Percentiles rank a stretch among this genome's conserved stretches.
Conservation (phyloP, 2,888 invertebrate genomes). For the Agrochola macilenta region DNA sequence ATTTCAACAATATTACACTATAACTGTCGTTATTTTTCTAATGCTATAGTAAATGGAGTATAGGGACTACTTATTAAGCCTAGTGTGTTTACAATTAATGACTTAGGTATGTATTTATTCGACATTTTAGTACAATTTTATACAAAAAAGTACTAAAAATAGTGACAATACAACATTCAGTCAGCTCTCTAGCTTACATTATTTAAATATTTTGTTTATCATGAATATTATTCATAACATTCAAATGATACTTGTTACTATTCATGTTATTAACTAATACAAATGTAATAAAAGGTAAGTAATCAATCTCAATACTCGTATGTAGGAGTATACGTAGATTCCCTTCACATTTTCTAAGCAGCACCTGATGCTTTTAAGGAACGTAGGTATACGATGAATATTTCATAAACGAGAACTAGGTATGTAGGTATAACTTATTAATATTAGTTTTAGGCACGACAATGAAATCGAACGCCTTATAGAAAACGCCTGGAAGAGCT, state of each 20-base stretch:
- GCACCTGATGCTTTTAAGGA: neutral
- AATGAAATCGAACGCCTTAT: neutral
- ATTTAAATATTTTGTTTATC: neutral
- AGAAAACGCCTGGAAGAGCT: no score
- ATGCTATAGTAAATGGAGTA: no score
- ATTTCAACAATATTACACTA: no score
- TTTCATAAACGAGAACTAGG: conserved; percentile 20
- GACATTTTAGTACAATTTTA: neutral
- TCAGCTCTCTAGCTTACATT: neutral
- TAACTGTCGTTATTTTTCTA: no score
- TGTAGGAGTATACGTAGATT: neutral
- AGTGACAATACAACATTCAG: neutral
- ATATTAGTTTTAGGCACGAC: neutral
- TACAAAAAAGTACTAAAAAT: neutral
- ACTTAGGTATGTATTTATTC: neutral
- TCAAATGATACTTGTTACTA: conserved; percentile 25
- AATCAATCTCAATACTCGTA: conserved; percentile 5
- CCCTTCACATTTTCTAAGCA: conserved; percentile 14
- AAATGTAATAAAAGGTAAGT: conserved; percentile 12
- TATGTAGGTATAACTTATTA: neutral
- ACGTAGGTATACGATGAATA: conserved; percentile 10
- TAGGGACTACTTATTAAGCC: neutral
- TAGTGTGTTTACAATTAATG: neutral
- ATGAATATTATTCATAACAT: conserved; percentile 15
- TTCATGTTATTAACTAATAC: conserved; percentile 6